Evolutionary conservation across 2,797 vertebrate species (phyloP).

Genomic region (Thripadectes ignobilis): DNA sequence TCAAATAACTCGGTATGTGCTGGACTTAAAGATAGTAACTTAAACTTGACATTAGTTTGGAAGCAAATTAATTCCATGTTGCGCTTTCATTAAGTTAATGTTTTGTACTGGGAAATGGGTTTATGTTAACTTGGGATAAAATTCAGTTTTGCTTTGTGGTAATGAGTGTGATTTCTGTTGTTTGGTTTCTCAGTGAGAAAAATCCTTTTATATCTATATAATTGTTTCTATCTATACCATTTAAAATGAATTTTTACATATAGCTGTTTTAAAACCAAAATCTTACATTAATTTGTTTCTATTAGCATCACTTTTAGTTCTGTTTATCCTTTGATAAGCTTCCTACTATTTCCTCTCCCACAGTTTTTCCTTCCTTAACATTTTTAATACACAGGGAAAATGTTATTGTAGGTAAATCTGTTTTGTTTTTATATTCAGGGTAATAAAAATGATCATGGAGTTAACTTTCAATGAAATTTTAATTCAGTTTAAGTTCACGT

Average conservation of each 20-base stretch:
- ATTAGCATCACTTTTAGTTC: background rate
- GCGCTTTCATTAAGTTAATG: background rate
- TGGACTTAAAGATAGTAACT: background rate
- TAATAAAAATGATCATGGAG: background rate
- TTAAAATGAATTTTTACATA: background rate
- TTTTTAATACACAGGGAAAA: background rate
- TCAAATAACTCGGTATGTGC: background rate
- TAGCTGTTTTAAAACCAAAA: background rate
- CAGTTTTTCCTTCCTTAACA: background rate
- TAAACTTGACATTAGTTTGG: background rate
- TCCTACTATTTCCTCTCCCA: background rate
- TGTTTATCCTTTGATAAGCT: background rate
- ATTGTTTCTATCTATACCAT: background rate
- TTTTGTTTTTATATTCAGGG: background rate
- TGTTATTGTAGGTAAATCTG: background rate
- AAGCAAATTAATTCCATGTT: background rate
- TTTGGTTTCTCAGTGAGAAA: background rate
- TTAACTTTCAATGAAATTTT: background rate
- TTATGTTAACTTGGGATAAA: background rate
- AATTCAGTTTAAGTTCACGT: background rate
- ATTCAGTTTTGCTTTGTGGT: background rate
- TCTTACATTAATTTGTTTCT: background rate
- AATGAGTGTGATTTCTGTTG: background rate
- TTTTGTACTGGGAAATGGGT: background rate
- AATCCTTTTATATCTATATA: background rate